Evolutionary conservation across 2,113 vertebrate species (phyloP).

Genomic region (Fulica atra): DNA sequence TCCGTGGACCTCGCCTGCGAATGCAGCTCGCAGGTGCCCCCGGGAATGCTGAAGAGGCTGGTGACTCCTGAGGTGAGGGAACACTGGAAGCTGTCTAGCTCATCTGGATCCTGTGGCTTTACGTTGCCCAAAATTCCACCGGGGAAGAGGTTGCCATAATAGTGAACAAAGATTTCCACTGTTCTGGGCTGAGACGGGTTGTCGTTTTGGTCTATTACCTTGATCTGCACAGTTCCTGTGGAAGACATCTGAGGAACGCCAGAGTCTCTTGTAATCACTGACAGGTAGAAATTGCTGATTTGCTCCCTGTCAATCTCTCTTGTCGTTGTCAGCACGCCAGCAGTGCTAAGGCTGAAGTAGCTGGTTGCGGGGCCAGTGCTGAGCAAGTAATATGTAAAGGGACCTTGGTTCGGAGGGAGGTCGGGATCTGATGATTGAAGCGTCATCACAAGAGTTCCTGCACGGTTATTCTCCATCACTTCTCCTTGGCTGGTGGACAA

Average conservation of each 20-base stretch:
- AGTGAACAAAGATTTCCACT: slow-evolving; percentile 92
- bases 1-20: slow-evolving; percentile 88
- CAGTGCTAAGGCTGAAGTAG: slow-evolving; percentile 89
- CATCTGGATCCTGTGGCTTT: slow-evolving; percentile 92
- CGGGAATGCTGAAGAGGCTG: slow-evolving; percentile 87
- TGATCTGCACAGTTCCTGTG: slow-evolving; percentile 90
- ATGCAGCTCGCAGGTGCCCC: slow-evolving; percentile 86
- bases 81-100: slow-evolving; percentile 91
- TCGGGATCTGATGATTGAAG: slow-evolving; percentile 89
- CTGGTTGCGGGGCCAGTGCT: slow-evolving; percentile 85
- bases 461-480: slow-evolving; percentile 91
- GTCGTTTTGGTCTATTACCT: slow-evolving; percentile 92
- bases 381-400: slow-evolving; percentile 89
- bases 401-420: slow-evolving; percentile 94
- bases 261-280: slow-evolving; percentile 90
- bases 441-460: slow-evolving; percentile 85
- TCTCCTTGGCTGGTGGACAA: slow-evolving; percentile 83
- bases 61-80: slow-evolving; percentile 87
- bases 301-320: slow-evolving; percentile 95
- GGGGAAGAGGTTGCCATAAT: slow-evolving; percentile 91
- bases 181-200: slow-evolving; percentile 92
- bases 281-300: slow-evolving; percentile 90
- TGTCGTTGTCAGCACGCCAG: slow-evolving; percentile 87
- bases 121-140: slow-evolving; percentile 91
- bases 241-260: slow-evolving; percentile 96